phyloP scores from a whole-genome alignment of 1,140 invertebrate genomes.

The Paraescarpia echinospica region DNA sequence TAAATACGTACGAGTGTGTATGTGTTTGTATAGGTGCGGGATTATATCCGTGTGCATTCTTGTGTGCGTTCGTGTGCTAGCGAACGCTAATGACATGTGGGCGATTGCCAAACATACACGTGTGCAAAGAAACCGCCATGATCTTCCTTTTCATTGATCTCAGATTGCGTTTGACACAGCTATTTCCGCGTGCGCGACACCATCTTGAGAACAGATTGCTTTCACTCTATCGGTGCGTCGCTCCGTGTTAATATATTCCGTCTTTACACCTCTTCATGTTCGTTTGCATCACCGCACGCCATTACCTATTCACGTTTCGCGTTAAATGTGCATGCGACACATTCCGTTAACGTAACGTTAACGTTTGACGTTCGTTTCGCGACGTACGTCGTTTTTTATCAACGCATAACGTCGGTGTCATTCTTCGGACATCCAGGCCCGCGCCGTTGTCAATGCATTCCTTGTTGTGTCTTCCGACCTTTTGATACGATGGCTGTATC shows the following conservation, averaged over 20 bases:
- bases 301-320: not conserved
- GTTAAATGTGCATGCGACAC: not conserved
- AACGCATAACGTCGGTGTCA: not conserved
- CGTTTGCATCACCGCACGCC: not conserved
- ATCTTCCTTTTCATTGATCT: not conserved
- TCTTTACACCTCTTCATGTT: not conserved
- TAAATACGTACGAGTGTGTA: not conserved
- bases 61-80: not conserved
- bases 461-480: not conserved
- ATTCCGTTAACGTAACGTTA: not conserved
- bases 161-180: not conserved
- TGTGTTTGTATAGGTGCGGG: not conserved
- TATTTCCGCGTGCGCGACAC: not conserved
- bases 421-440: not conserved
- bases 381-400: not conserved
- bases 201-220: not conserved
- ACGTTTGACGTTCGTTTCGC: not conserved
- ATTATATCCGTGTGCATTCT: not conserved
- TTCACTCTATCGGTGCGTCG: not conserved
- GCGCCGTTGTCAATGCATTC: not conserved
- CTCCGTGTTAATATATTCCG: not conserved
- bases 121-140: not conserved
- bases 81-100: not conserved
- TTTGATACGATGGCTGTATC: not conserved
- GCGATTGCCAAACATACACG: too few relatives aligned